A percentile compares a stretch with the other conserved stretches of the same genome.
phyloP scores from a whole-genome alignment of 2,797 vertebrate species.

The Pseudocheirus occidentalis region DNA sequence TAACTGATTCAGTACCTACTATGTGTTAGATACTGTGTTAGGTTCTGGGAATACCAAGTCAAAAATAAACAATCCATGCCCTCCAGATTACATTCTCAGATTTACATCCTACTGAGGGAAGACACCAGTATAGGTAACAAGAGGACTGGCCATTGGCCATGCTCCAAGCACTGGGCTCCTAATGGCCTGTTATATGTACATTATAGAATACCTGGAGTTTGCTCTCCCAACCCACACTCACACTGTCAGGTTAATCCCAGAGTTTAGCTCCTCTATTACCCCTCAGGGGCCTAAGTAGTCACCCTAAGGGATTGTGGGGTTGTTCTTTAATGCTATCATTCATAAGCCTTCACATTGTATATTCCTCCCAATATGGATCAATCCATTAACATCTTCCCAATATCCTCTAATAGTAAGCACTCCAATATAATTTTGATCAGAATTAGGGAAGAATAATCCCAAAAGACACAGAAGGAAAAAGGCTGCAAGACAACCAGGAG shows the following conservation, averaged over 20 bases:
- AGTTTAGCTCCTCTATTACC: background rate
- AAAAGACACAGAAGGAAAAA: background rate
- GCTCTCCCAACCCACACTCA: background rate
- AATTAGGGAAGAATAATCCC: background rate
- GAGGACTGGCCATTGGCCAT: background rate
- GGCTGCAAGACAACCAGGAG: background rate
- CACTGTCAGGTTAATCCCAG: background rate
- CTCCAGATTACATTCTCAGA: background rate
- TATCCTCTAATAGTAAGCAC: background rate
- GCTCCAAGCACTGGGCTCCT: background rate
- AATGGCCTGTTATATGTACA: background rate
- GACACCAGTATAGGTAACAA: background rate
- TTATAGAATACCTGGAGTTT: background rate
- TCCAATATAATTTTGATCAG: background rate
- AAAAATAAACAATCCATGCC: background rate
- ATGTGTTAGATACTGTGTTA: background rate
- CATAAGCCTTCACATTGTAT: background rate
- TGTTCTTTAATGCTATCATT: background rate
- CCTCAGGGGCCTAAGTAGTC: background rate
- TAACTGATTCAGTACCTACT: background rate
- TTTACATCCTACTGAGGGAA: background rate
- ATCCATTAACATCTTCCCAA: background rate
- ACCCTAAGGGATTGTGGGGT: background rate
- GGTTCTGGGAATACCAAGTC: background rate
- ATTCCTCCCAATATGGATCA: background rate